Percentiles rank a stretch among this genome's conserved stretches.
Conservation (phyloP, 2,888 invertebrate genomes). For the Nephrotoma guestfalica region DNA sequence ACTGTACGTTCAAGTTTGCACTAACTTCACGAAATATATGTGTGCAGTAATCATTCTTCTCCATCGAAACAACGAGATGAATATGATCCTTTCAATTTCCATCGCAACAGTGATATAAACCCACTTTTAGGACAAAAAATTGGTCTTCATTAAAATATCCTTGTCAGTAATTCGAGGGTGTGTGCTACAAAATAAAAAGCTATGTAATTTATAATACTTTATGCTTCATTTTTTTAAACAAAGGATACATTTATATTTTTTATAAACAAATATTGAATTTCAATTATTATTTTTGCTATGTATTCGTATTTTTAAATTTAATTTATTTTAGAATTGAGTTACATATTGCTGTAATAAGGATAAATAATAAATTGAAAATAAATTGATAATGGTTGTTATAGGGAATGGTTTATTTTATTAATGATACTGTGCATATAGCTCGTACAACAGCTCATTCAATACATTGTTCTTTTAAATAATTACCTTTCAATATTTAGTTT, state of each 20-base stretch:
- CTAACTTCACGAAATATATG: too few species aligned
- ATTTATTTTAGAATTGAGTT: neutral
- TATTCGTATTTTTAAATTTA: neutral
- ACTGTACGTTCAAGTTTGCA: too few species aligned
- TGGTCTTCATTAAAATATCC: neutral
- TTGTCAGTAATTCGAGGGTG: neutral
- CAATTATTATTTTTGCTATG: neutral
- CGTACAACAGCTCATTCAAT: too few species aligned
- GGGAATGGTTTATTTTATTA: neutral
- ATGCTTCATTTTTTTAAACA: neutral
- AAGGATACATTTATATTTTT: neutral
- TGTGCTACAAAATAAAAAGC: neutral
- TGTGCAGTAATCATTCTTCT: too few species aligned
- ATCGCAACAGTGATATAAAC: neutral
- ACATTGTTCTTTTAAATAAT: neutral
- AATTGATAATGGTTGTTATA: neutral
- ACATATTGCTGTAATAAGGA: neutral
- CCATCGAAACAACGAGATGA: neutral
- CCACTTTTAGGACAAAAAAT: neutral
- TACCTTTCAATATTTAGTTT: neutral
- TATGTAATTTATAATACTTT: neutral
- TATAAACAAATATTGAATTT: neutral
- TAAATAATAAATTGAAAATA: neutral
- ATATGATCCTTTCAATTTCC: neutral
- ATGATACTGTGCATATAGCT: too few species aligned